Base-by-base conservation (phyloP, 2,113 vertebrate species). In the Rhea americana region DNA sequence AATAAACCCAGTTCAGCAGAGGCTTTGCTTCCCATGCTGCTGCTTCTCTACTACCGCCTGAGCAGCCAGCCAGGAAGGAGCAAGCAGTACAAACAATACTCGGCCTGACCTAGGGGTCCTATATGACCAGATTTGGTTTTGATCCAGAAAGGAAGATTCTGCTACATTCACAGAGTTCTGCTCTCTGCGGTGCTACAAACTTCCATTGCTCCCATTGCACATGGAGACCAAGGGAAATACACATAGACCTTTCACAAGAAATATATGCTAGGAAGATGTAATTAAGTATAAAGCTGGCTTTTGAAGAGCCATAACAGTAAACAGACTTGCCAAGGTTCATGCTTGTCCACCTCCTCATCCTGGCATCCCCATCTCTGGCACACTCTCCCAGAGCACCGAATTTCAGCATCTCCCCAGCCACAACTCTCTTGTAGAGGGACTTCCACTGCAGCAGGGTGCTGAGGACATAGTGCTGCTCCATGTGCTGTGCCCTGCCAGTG, bases 401-500 rank as follows among this genome's bases (percentile, higher is more conserved):
- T 30, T 56, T 28, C 15, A 56, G 28, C 55, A 56, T 56, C 55
- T 56, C 55, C 28, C 16, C 32, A 32, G 30, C 6, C 13, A 21
- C 70, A 19, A 7, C 7, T 28, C 0, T 30, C 28, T 58, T 18
- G 16, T 18, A 17, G 17, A 32, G 55, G 55, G 55, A 30, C 16
- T 32, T 30, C 18, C 16, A 1, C 20, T 6, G 35, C 78, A 74
- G 20, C 59, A 74, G 24, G 20, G 24, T 30, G 7, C 58, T 4
- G 8, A 32, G 28, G 63, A 10, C 1, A 4, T 1, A 45, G 22
- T 0, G 5, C 35, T 63, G 17, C n/a, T 5, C 61, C 4, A 5
- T 47, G 3, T 3, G 1, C 37, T 1, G 0, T 9, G 28, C 13
- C 24, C 30, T 37, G 28, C 19, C 5, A 0, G 14, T 17, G 77